These are phyloP conservation scores for Ectobius pallidus DNA, from an alignment of 2,888 invertebrate species.

Conservation along the genomic window DNA sequence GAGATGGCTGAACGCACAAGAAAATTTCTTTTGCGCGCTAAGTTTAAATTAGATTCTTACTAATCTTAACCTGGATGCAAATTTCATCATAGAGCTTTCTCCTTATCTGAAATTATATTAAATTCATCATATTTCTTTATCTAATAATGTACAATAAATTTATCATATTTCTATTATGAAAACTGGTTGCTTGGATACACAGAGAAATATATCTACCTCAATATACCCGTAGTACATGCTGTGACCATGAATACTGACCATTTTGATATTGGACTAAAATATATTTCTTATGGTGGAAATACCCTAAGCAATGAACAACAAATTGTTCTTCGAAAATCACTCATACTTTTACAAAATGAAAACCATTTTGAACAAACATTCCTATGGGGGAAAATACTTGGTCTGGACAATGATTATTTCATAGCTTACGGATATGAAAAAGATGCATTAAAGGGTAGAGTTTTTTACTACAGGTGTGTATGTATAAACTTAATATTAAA, in stretches of 20 bases:
- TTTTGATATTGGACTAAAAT: conserved; percentile 12
- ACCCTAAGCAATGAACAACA: conserved; percentile 32
- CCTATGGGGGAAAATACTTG: conserved; percentile 87
- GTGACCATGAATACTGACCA: conserved; percentile 16
- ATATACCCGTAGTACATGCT: too few species aligned
- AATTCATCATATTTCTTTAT: too few species aligned
- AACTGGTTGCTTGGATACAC: too few species aligned
- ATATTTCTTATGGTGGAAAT: conserved; percentile 25
- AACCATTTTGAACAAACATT: conserved; percentile 82
- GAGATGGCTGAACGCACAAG: not conserved
- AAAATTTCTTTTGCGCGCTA: not conserved
- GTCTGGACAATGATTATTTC: conserved; percentile 78
- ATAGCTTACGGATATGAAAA: conserved; percentile 78
- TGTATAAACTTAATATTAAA: too few species aligned
- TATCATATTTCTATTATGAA: too few species aligned
- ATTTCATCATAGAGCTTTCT: too few species aligned
- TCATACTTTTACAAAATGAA: conserved; percentile 79
- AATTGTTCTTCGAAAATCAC: conserved; percentile 62
- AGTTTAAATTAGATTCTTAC: not conserved
- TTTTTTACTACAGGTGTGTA: conserved; percentile 74
- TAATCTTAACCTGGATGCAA: too few species aligned
- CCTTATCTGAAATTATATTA: too few species aligned
- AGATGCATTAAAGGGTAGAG: conserved; percentile 73
- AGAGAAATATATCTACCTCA: too few species aligned
- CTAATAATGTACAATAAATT: too few species aligned